Evolutionary conservation across 2,113 vertebrate species (phyloP), one percentile per base, ranked within the genome.

Genomic region (Antechinus flavipes): DNA sequence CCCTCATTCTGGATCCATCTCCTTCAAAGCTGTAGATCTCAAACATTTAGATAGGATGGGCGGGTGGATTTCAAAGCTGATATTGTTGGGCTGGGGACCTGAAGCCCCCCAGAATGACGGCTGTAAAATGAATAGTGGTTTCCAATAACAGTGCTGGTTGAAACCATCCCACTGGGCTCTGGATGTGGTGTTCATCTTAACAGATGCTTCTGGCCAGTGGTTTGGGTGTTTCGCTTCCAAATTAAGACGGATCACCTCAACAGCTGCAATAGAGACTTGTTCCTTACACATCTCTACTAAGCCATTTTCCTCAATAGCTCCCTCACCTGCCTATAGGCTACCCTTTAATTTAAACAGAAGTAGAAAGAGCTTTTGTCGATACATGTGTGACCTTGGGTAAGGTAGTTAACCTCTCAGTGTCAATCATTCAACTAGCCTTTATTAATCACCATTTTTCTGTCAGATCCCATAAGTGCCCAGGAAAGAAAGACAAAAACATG

Each of bases 301-400:
- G 8, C 89, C 89, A 30, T 30, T 61, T 95, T 93, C 95, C 95
- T 95, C 96, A 26, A 11, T 52, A 84, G n/a, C 24, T 90, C 90
- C 90, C 25, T 50, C 90, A 49, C 96, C 96, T 95, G 96, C 95
- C 95, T 94, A 68, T 95, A 54, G 89, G 49, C 95, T 96, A 91
- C 93, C 90, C 47, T 90, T 90, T 50, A 90, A 26, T 90, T 26
- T 42, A 42, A 84, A 42, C 35, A 84, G 68, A 42, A 84, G 35
- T 42, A 42, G 35, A 84, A 42, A 84, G 68, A 84, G 8, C 68
- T 2, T 84, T 2, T 84, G 68, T 42, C 0, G n/a, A 84, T 84
- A 42, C 61, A 76, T 22, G 35, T 84, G 68, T 8, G n/a, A 84
- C 19, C 68, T 84, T 84, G 68, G 68, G 35, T 10, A 84, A 84